Base-by-base conservation (phyloP, 2,113 vertebrate species). In the Gadus macrocephalus region DNA sequence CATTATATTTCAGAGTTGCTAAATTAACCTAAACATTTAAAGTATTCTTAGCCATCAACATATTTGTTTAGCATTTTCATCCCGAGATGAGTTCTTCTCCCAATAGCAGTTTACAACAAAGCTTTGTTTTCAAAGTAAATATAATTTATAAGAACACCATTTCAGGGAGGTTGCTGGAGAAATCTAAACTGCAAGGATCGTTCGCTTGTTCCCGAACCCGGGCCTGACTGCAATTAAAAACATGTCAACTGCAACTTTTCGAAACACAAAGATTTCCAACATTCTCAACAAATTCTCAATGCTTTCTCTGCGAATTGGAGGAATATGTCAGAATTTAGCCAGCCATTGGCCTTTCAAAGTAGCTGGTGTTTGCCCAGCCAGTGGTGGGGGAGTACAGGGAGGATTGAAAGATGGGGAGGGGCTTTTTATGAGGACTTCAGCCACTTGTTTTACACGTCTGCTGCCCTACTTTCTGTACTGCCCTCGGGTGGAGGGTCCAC, bases 381-480 rank as follows among this genome's bases (percentile, higher is more conserved):
- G 70, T 60, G 65, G 78, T 63, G 73, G 6, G 60, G 63, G 56
- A 65, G 59, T 73, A 78, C 61, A 19, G 63, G 73, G 70, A 68
- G 70, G 69, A 73, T 68, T 66, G 68, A 71, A 73, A 74, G 62
- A 77, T 74, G 81, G 74, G 72, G 72, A 14, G 42, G 42, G 42
- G 42, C 42, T 49, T 73, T 66, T 73, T 66, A 68, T 68, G 31
- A 85, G 77, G 75, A 35, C 73, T 79, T 78, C 78, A 64, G 79
- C 78, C 75, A 66, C 67, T 72, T 58, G 20, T 81, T 85, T 82
- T 82, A 79, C 79, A 74, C 70, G 80, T 85, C 86, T 86, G 83
- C 87, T 86, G 83, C 78, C 87, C 84, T 85, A 86, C 78, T 86
- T 87, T 90, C 84, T 75, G 71, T 73, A 64, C 70, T 4, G 69